Percentiles rank a stretch among this genome's conserved stretches.
Evolutionary conservation across 2,113 vertebrate species (phyloP).

Genomic region (Paradoxurus hermaphroditus): DNA sequence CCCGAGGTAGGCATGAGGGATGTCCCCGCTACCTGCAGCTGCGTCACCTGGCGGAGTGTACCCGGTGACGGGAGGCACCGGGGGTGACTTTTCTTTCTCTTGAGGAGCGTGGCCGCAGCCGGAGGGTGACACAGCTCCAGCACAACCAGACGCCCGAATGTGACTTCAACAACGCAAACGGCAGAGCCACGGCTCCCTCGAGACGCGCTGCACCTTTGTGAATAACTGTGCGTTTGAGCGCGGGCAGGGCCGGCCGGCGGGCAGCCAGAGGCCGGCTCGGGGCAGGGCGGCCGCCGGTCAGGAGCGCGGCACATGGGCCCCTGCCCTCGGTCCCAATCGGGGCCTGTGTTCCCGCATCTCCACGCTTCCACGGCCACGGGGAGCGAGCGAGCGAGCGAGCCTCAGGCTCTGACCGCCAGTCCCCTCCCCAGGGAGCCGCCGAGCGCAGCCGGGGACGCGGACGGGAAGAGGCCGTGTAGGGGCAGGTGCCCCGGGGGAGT

Average conservation of each 20-base stretch:
- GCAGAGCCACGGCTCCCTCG: not conserved
- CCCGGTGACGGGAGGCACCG: rapidly evolving
- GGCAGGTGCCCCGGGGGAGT: not conserved
- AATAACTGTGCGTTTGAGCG: too few species aligned
- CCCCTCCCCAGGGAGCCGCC: too few species aligned
- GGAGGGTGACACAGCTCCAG: too few species aligned
- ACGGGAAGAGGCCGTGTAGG: not conserved
- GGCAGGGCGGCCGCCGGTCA: not conserved
- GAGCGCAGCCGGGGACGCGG: not conserved
- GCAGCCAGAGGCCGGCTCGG: not conserved
- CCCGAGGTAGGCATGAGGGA: too few species aligned
- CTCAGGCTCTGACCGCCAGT: not conserved
- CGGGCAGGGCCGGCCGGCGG: too few species aligned
- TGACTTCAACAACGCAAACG: not conserved
- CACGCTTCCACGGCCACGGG: not conserved
- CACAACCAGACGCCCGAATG: not conserved
- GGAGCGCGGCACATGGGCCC: rapidly evolving
- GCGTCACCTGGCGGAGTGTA: rapidly evolving
- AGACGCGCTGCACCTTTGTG: not conserved
- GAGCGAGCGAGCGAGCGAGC: not conserved
- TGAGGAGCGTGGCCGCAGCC: too few species aligned
- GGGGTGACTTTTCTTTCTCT: not conserved
- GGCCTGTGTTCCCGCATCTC: not conserved
- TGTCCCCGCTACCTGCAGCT: not conserved
- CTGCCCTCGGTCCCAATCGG: not conserved